phyloP scores from a whole-genome alignment of 2,797 vertebrate species.

The Arremon brunneinucha region DNA sequence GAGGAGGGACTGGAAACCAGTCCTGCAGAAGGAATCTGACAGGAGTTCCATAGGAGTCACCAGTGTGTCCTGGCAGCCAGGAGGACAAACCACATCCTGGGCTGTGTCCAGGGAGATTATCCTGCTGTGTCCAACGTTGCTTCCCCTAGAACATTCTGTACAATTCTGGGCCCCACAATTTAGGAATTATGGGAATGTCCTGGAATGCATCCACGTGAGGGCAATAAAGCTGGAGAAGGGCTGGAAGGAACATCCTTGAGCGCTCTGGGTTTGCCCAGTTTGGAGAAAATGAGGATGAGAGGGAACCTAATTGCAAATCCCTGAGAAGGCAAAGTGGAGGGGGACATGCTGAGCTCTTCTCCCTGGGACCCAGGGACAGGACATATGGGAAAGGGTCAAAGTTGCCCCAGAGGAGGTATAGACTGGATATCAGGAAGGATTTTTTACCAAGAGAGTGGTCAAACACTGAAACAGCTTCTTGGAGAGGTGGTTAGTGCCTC shows the following conservation, averaged over 20 bases:
- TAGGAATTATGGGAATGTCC: not conserved
- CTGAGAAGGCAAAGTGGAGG: not conserved
- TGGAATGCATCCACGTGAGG: not conserved
- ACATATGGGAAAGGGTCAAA: accelerated
- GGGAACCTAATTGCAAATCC: not conserved
- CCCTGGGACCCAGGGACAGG: not conserved
- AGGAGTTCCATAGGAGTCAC: not conserved
- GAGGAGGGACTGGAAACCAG: not conserved
- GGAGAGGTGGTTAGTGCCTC: not conserved
- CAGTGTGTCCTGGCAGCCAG: not conserved
- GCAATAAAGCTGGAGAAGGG: not conserved
- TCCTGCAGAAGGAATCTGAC: not conserved
- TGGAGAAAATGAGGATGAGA: not conserved
- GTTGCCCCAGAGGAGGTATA: not conserved
- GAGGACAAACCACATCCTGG: not conserved
- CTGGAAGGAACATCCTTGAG: not conserved
- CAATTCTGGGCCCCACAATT: not conserved
- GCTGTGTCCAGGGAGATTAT: not conserved
- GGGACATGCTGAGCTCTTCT: accelerated
- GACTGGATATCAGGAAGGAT: not conserved
- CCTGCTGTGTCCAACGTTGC: accelerated
- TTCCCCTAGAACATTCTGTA: not conserved
- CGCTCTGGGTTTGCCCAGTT: not conserved
- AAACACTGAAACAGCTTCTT: not conserved
- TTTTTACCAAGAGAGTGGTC: not conserved